These are phyloP conservation scores for Montipora efflorescens DNA, from an alignment of 64 coral and sea anemone genomes.

Conservation along the genomic window DNA sequence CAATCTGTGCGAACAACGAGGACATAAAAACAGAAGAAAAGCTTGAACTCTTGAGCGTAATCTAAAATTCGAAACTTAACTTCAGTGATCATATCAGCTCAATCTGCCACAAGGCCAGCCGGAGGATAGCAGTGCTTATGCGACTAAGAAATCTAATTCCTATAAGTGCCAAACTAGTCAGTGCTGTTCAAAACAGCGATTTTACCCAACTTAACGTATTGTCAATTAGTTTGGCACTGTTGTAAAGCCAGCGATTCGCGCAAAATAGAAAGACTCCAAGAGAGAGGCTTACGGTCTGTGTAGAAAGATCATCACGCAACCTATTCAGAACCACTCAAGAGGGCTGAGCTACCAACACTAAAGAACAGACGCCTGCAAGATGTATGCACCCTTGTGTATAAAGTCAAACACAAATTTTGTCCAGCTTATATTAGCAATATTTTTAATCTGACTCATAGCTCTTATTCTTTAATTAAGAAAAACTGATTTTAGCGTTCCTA, in stretches of 20 bases:
- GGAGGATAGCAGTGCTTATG: conserved; percentile 36
- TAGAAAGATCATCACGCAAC: neutral
- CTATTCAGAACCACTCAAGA: neutral
- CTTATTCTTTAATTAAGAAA: no score
- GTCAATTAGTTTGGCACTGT: conserved; percentile 46
- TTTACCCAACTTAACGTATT: conserved; percentile 55
- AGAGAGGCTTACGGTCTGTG: conserved; percentile 11
- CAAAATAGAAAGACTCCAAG: conserved; percentile 29
- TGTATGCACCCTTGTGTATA: neutral
- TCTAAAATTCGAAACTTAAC: conserved; percentile 16
- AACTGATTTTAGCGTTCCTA: no score
- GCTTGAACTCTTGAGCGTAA: conserved; percentile 25
- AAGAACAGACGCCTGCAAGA: conserved; percentile 18
- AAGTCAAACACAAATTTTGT: neutral
- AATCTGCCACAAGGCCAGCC: conserved; percentile 46
- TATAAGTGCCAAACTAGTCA: conserved; percentile 20
- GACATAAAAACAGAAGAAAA: neutral
- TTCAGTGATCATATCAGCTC: conserved; percentile 42
- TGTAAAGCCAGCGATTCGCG: conserved; percentile 49
- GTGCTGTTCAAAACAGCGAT: conserved; percentile 43
- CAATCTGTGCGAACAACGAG: conserved; percentile 6
- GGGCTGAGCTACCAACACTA: neutral
- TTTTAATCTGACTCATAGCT: no score
- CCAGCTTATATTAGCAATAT: neutral
- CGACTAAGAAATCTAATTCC: conserved; percentile 11